Evolutionary conservation across 2,113 vertebrate species (phyloP), one percentile per base, ranked within the genome.

Genomic region (Takifugu flavidus): DNA sequence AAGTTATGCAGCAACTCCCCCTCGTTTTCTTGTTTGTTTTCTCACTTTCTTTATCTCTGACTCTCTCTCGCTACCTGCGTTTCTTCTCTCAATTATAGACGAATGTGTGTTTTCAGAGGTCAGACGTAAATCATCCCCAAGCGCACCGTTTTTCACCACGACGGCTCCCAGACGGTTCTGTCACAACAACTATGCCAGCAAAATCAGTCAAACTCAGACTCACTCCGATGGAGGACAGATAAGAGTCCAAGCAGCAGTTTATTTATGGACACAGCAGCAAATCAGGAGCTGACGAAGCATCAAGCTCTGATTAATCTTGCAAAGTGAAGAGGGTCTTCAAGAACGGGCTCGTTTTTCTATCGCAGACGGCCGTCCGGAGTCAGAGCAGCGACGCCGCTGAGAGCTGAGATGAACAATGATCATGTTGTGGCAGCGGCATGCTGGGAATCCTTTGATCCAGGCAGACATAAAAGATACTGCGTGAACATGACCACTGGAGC

Each of bases 221-320:
- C 25, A 20, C 26, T 15, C 43, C 26, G 13, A 62, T 2, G 49
- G 49, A 56, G 20, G 25, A 43, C 8, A 53, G 4, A 49, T 56
- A 52, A 45, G 50, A 61, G 12, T 11, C 28, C 13, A 65, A 50
- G 12, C 11, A 51, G 14, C 8, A 49, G 31, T 13, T 31, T 46
- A 65, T 53, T 56, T 44, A 58, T 54, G 49, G 10, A 29, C 58
- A 56, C 65, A 67, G 50, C 52, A 49, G 60, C 6, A 44, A 47
- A 46, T 63, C 57, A 26, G 34, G 7, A 39, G 34, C 34, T 39
- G 34, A 39, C 7, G 11, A 39, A 39, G 34, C 34, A 39, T 39
- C 34, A 39, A 10, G 34, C 34, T 61, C 43, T 59, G 52, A 66
- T 56, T 52, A 61, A 75, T 56, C 26, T 2, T 34, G 60, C 15